Conservation (phyloP, 2,888 invertebrate species). For the Sepioteuthis lessoniana region DNA sequence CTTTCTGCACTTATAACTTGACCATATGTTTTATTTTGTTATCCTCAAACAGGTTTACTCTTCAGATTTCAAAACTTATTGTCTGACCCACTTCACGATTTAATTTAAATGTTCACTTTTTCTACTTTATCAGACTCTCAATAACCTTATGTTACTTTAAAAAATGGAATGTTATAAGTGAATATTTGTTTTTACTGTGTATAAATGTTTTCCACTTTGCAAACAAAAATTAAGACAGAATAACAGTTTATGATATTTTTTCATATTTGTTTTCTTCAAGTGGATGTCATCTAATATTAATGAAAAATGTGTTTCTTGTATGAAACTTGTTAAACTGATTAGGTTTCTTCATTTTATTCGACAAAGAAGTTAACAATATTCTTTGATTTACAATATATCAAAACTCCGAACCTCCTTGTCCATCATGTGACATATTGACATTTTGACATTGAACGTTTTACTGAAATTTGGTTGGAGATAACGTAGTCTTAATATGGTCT, state of each 20-base stretch:
- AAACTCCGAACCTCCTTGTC: no score
- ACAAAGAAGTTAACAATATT: background rate
- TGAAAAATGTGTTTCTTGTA: background rate
- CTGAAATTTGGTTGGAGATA: no score
- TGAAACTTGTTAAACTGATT: background rate
- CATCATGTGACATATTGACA: background rate
- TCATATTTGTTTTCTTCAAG: background rate
- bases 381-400: background rate
- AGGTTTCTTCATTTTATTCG: background rate
- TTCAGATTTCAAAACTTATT: background rate
- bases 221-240: background rate
- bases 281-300: background rate
- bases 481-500: no score
- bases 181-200: background rate
- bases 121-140: no score
- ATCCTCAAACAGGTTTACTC: background rate
- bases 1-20: no score
- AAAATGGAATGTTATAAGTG: background rate
- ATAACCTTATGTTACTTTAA: no score
- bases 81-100: background rate
- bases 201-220: background rate
- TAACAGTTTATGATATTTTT: background rate
- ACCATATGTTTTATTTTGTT: background rate
- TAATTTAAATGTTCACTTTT: no score
- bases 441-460: no score